Percentiles rank a stretch among this genome's conserved stretches.
Evolutionary conservation across 2,888 invertebrate genomes (phyloP).

Genomic region (Ypsolopha sequella): DNA sequence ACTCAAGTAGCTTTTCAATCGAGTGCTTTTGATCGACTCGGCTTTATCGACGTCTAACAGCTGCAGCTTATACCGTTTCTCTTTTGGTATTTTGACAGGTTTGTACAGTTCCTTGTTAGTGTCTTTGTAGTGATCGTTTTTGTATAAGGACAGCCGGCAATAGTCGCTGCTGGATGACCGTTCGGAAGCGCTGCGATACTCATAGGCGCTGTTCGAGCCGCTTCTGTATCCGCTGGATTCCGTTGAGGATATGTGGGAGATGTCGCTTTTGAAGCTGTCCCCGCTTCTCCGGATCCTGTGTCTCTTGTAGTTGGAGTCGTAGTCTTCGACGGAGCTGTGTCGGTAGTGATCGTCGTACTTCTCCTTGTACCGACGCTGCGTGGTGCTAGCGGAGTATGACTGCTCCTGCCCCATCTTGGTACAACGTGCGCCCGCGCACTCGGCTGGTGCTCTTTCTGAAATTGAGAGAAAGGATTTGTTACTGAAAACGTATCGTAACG

Average conservation of each 20-base stretch:
- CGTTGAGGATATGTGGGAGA: conserved; percentile 32
- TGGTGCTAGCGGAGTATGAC: conserved; percentile 46
- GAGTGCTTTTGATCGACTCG: conserved; percentile 35
- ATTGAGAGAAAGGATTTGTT: conserved; percentile 14
- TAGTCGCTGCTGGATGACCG: conserved; percentile 53
- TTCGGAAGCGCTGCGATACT: conserved; percentile 38
- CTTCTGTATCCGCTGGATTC: conserved; percentile 62
- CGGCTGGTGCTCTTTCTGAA: conserved; percentile 39
- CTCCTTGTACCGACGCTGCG: conserved; percentile 39
- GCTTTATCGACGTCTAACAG: conserved; percentile 44
- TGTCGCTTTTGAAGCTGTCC: conserved; percentile 58
- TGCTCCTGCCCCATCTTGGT: conserved; percentile 60
- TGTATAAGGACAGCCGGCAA: conserved; percentile 58
- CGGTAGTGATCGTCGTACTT: conserved; percentile 47
- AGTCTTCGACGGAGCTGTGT: conserved; percentile 17
- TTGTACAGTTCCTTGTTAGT: conserved; percentile 60
- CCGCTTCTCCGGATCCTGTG: conserved; percentile 45
- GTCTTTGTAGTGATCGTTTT: conserved; percentile 63
- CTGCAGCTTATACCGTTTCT: conserved; percentile 57
- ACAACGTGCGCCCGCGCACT: conserved; percentile 33
- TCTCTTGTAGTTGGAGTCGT: conserved; percentile 39
- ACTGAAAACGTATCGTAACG: neutral
- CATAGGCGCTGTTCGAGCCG: conserved; percentile 51
- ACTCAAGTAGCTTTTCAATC: conserved; percentile 44
- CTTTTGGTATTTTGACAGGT: conserved; percentile 62